phyloP scores from a whole-genome alignment of 2,888 invertebrate species.

The Oligia fasciuncula region DNA sequence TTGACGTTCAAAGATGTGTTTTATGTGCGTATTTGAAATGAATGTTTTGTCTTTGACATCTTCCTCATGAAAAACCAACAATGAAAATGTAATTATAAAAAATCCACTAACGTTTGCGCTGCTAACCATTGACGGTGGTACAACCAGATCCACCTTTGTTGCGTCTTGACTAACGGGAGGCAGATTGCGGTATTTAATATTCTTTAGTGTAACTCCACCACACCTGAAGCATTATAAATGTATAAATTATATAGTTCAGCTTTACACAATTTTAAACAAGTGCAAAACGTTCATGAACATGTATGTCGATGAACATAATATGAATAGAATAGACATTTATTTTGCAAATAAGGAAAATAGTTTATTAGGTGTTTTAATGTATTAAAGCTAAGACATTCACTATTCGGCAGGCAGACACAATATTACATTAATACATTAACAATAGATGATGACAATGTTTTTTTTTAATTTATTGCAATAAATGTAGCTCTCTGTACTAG shows the following conservation, averaged over 20 bases:
- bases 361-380: no score
- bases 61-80: not conserved
- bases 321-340: not conserved
- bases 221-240: conserved; percentile 9
- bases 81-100: not conserved
- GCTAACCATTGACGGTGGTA: not conserved
- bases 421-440: no score
- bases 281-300: not conserved
- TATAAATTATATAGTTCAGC: not conserved
- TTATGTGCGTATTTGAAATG: no score
- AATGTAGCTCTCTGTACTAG: not conserved
- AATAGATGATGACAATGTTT: no score
- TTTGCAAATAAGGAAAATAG: no score
- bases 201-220: conserved; percentile 19
- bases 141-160: conserved; percentile 1
- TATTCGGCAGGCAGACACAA: no score
- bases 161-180: conserved; percentile 21
- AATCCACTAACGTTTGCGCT: not conserved
- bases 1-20: no score
- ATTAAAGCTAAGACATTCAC: no score
- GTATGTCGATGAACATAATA: not conserved
- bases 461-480: no score
- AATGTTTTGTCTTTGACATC: no score
- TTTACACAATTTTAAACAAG: not conserved
- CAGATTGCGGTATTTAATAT: conserved; percentile 29